Conservation (phyloP, 2,797 vertebrate species). For the Nannoperca obscura region DNA sequence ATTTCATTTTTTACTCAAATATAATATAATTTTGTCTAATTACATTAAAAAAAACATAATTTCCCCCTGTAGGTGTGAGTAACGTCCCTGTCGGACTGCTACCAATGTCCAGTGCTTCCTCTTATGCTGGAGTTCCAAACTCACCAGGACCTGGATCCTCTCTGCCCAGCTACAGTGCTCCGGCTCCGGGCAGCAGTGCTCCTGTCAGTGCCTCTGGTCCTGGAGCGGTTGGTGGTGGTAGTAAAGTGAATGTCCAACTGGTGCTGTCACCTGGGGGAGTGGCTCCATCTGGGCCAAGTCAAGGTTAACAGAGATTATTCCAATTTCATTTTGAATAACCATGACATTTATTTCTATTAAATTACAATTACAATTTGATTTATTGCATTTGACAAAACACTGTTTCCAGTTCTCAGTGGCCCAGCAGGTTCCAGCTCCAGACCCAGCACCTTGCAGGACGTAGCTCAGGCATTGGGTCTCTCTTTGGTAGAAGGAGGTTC, state of each 20-base stretch:
- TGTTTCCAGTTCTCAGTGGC: constrained; percentile 14
- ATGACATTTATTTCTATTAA: not conserved
- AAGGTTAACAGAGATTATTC: constrained; percentile 32
- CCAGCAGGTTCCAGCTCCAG: constrained; percentile 19
- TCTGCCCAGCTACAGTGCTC: constrained; percentile 13
- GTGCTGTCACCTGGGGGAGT: constrained; percentile 22
- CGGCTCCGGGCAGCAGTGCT: not conserved
- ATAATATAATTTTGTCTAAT: not conserved
- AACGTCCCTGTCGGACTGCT: not conserved
- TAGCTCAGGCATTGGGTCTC: constrained; percentile 44
- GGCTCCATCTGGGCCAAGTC: constrained; percentile 16
- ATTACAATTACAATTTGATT: not conserved
- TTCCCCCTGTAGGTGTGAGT: constrained; percentile 21
- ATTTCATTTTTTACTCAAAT: not conserved
- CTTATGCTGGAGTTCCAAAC: constrained; percentile 3
- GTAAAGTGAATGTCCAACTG: constrained; percentile 32
- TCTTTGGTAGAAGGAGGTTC: constrained; percentile 11
- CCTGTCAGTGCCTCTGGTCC: constrained; percentile 19
- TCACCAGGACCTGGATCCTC: constrained; percentile 3
- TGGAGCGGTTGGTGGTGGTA: constrained; percentile 27
- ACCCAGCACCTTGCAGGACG: constrained; percentile 59
- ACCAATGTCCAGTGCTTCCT: constrained; percentile 11
- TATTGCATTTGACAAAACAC: not conserved
- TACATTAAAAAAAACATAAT: not conserved
- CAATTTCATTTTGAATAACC: not conserved